Evolutionary conservation across 2,113 vertebrate species (phyloP).

Genomic region (Centropristis striata): DNA sequence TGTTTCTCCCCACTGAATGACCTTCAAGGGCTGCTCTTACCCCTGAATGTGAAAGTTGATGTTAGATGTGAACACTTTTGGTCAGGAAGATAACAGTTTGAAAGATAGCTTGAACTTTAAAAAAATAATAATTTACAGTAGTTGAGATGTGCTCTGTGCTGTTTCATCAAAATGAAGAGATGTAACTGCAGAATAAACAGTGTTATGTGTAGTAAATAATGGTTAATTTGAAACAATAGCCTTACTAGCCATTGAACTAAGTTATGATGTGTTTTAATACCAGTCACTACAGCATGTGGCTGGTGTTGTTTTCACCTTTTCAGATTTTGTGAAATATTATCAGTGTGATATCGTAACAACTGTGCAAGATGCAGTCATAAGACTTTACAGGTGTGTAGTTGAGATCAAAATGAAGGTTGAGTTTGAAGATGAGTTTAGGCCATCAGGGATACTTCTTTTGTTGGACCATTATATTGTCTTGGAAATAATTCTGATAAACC

Average conservation of each 20-base stretch:
- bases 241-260: background rate
- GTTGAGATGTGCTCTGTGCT: background rate
- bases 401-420: too few species aligned
- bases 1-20: background rate
- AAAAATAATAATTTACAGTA: background rate
- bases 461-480: too few species aligned
- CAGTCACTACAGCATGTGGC: too few species aligned
- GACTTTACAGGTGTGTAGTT: too few species aligned
- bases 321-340: too few species aligned
- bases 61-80: background rate
- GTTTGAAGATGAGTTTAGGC: too few species aligned
- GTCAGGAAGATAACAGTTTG: background rate
- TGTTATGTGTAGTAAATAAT: background rate
- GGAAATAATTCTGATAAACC: too few species aligned
- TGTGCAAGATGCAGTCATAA: too few species aligned
- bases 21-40: background rate
- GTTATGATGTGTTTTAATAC: background rate
- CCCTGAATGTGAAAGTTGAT: background rate
- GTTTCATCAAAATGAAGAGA: background rate
- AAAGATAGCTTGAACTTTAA: background rate
- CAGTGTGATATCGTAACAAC: too few species aligned
- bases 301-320: too few species aligned
- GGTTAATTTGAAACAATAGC: background rate
- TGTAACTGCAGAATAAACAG: background rate
- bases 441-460: too few species aligned